A percentile compares a stretch with the other conserved stretches of the same genome.
Evolutionary conservation across 1,140 invertebrate species (phyloP).

Genomic region (Galleria mellonella): DNA sequence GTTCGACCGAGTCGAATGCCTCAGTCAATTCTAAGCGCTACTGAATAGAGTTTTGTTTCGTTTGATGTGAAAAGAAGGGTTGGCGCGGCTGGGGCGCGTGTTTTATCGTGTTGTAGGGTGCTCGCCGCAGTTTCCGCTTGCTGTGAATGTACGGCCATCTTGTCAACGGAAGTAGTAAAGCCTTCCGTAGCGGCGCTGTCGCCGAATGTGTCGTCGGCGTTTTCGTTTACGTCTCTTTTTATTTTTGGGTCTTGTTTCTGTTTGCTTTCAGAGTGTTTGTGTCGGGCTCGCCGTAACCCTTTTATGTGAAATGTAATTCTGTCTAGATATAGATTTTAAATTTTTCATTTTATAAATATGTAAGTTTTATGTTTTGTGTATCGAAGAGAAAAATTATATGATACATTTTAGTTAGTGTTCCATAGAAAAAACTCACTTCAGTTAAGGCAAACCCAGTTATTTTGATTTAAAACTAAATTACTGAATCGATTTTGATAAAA

Average conservation of each 20-base stretch:
- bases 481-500: too few relatives aligned
- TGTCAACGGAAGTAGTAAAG: conserved; percentile 67
- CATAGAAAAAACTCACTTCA: too few relatives aligned
- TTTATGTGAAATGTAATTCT: too few relatives aligned
- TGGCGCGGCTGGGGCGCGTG: conserved; percentile 10
- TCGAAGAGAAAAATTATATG: too few relatives aligned
- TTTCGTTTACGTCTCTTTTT: conserved; percentile 35
- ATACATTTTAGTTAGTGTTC: too few relatives aligned
- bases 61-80: neutral
- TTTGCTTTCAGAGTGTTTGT: neutral
- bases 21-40: neutral
- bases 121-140: conserved; percentile 45
- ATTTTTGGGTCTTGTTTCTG: neutral
- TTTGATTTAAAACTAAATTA: too few relatives aligned
- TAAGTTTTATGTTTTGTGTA: too few relatives aligned
- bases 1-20: neutral
- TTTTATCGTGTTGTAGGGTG: conserved; percentile 33
- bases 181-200: conserved; percentile 44
- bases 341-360: too few relatives aligned
- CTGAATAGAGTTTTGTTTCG: neutral
- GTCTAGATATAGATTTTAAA: too few relatives aligned
- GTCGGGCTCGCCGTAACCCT: too few relatives aligned
- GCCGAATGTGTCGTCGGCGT: conserved; percentile 25
- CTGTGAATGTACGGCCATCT: conserved; percentile 52
- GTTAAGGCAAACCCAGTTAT: too few relatives aligned